A percentile compares a stretch with the other conserved stretches of the same genome.
phyloP scores from a whole-genome alignment of 1,140 invertebrate species.

The Gonatopus flavifemur region DNA sequence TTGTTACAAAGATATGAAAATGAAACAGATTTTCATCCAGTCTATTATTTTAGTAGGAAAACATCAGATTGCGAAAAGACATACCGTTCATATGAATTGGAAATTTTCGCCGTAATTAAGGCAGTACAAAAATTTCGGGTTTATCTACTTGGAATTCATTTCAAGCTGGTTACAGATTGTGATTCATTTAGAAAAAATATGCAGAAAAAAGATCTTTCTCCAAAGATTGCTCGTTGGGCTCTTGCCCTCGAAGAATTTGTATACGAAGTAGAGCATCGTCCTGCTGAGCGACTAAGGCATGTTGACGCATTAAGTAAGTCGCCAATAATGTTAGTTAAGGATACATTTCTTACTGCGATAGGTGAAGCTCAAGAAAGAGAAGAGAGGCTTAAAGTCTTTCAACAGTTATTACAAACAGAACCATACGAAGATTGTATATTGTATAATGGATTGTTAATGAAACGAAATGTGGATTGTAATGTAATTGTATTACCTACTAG shows the following conservation, averaged over 20 bases:
- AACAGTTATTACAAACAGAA: background rate
- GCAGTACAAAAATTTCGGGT: background rate
- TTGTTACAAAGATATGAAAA: background rate
- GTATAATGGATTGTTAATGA: background rate
- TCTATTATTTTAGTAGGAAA: background rate
- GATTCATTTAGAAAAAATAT: background rate
- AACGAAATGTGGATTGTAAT: background rate
- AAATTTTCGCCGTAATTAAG: background rate
- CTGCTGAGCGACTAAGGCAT: conserved; percentile 1
- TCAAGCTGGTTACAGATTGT: background rate
- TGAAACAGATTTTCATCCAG: background rate
- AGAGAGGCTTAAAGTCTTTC: background rate
- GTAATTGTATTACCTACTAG: background rate
- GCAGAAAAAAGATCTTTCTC: background rate
- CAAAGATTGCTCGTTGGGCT: too few species aligned
- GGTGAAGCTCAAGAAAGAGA: background rate
- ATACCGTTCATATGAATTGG: background rate
- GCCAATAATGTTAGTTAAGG: background rate
- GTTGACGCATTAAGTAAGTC: conserved; percentile 4
- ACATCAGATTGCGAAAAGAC: background rate
- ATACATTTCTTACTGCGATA: background rate
- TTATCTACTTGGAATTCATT: background rate
- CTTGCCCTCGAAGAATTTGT: too few species aligned
- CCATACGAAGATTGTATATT: conserved; percentile 1
- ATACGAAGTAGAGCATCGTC: conserved; percentile 8